phyloP scores from a whole-genome alignment of 1,140 invertebrate species.

The Philaenus spumarius region DNA sequence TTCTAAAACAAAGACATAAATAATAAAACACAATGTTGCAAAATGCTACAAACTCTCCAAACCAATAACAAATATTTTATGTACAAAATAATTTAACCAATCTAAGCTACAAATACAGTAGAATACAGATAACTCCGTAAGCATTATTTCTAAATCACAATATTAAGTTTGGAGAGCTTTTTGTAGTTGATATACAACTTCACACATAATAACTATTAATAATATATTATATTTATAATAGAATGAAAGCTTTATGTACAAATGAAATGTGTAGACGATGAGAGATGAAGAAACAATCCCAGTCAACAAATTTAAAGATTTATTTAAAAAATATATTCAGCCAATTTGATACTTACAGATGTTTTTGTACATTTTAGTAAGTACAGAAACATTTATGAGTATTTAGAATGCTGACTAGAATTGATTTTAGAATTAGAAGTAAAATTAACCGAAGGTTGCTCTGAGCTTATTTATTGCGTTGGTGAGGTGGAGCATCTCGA shows the following conservation, averaged over 20 bases:
- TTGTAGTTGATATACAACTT: background rate
- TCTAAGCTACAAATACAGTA: background rate
- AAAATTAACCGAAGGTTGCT: conserved; percentile 41
- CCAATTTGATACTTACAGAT: too few species aligned
- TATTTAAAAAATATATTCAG: too few species aligned
- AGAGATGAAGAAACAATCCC: too few species aligned
- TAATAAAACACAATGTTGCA: background rate
- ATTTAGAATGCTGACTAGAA: too few species aligned
- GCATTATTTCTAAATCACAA: too few species aligned
- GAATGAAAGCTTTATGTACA: conserved; percentile 14
- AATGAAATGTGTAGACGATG: background rate
- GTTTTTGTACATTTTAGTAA: too few species aligned
- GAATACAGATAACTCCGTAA: too few species aligned
- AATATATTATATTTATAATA: background rate
- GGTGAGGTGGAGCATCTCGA: conserved; percentile 74
- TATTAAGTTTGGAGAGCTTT: too few species aligned
- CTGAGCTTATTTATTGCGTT: conserved; percentile 77
- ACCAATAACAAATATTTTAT: conserved; percentile 2
- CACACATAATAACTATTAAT: background rate
- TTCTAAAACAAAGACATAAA: background rate
- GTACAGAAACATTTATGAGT: too few species aligned
- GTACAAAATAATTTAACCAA: conserved; percentile 16
- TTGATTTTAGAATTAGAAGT: too few species aligned
- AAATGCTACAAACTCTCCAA: background rate
- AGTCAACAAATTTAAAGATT: too few species aligned